Base-by-base conservation (phyloP, 2,113 vertebrate genomes). In the Jacana jacana region DNA sequence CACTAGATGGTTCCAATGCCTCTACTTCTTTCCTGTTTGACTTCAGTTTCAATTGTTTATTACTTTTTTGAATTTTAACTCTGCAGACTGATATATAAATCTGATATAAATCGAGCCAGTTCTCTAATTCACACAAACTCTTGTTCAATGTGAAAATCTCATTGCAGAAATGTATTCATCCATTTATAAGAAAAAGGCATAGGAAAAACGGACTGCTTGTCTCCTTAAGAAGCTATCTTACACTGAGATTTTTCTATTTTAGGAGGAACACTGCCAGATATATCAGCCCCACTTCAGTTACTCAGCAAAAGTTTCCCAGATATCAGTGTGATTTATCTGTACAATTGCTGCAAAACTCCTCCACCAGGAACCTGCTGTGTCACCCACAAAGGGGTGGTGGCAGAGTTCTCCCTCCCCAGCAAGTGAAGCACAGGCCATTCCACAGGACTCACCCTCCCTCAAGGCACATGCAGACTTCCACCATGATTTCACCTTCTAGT, bases 391-490 rank as follows among this genome's bases (percentile, higher is more conserved):
- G 46, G 33, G 23, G 6, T 22, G 30, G 11, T 40, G 39, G 52
- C 46, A 2, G 2, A 19, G 46, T 48, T 28, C 13, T 48, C 54
- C 35, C 33, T 18, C 19, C 65, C 27, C 2, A 7, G 27, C 42
- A 37, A 79, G 30, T 13, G 10, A 31, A 27, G 19, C 31, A 16
- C 1, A 0, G 18, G 9, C 3, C 44, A 15, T 30, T 42, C n/a
- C 39, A 7, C 24, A 3, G 18, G 6, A 22, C 66, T 78, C 9
- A 2, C 12, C 35, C 44, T 48, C 31, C 37, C 6, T 1, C 31
- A 69, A 27, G 39, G 35, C 76, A 54, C 19, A 7, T 46, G 13
- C 18, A 12, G 42, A 4, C 51, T 35, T 37, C 64, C 3, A 4
- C 23, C 0, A 4, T 24, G 20, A 11, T 19, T 39, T 49, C 19